phyloP scores from a whole-genome alignment of 23 tunicate genomes.

The Trididemnum clinides region DNA sequence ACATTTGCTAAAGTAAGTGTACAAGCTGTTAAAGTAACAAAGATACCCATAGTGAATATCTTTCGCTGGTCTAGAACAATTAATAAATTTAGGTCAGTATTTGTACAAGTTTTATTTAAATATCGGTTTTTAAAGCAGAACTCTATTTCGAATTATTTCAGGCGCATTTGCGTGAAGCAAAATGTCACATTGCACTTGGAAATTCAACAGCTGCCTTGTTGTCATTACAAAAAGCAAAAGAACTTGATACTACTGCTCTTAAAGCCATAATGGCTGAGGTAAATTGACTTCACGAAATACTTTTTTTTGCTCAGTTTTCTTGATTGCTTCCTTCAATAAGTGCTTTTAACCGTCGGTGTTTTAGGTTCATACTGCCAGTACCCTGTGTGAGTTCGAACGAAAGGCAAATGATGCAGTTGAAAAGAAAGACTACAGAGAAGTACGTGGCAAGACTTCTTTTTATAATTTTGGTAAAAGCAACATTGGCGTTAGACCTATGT shows the following conservation, averaged over 20 bases:
- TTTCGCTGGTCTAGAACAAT: too few relatives aligned
- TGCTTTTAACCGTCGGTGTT: background rate
- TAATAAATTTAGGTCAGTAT: too few relatives aligned
- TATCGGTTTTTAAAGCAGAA: background rate
- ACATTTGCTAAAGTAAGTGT: slow-evolving; percentile 54
- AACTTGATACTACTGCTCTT: slow-evolving; percentile 51
- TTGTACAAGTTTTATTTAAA: too few relatives aligned
- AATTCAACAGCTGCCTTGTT: slow-evolving; percentile 75
- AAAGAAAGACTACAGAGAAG: slow-evolving; percentile 70
- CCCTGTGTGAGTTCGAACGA: slow-evolving; percentile 46
- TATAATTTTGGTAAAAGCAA: too few relatives aligned
- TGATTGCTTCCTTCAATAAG: background rate
- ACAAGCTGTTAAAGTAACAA: background rate
- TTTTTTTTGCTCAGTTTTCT: background rate
- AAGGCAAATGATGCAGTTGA: slow-evolving; percentile 44
- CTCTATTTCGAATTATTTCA: background rate
- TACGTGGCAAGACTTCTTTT: too few relatives aligned
- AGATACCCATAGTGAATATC: too few relatives aligned
- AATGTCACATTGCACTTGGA: slow-evolving; percentile 90
- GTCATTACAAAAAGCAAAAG: slow-evolving; percentile 79
- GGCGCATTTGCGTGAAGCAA: slow-evolving; percentile 84
- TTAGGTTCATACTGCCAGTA: slow-evolving; percentile 68
- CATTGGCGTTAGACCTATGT: too few relatives aligned
- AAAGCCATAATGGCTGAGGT: slow-evolving; percentile 76
- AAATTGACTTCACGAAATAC: background rate